Percentiles rank a stretch among this genome's conserved stretches.
Conservation (phyloP, 2,797 vertebrate genomes). For the Synanceia verrucosa region DNA sequence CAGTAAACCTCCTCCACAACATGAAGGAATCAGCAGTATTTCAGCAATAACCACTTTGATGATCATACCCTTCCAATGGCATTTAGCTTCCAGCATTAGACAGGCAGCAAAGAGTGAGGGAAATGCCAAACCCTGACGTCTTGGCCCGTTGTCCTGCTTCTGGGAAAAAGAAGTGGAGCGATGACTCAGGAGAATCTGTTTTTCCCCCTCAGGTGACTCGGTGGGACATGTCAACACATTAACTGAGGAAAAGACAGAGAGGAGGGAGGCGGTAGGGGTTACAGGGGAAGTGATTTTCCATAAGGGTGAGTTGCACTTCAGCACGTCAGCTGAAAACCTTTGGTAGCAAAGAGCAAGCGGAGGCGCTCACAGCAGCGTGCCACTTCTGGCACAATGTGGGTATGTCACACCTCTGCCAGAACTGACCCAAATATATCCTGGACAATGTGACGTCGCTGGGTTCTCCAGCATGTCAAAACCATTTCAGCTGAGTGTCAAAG, state of each 20-base stretch:
- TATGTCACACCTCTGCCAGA: constrained; percentile 66
- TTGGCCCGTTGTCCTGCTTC: constrained; percentile 41
- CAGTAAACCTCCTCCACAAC: constrained; percentile 22
- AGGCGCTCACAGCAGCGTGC: constrained; percentile 64
- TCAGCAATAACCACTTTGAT: constrained; percentile 51
- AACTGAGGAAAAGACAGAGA: constrained; percentile 17
- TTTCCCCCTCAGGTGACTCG: constrained; percentile 60
- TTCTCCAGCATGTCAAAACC: constrained; percentile 45
- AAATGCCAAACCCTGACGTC: constrained; percentile 54
- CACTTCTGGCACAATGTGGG: constrained; percentile 61
- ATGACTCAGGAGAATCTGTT: constrained; percentile 61
- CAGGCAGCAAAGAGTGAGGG: constrained; percentile 5
- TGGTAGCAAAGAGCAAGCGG: constrained; percentile 34
- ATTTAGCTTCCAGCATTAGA: constrained; percentile 50
- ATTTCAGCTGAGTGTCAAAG: constrained; percentile 33
- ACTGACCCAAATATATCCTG: constrained; percentile 74
- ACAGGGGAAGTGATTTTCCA: constrained; percentile 65
- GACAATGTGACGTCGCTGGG: constrained; percentile 40
- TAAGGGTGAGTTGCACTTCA: constrained; percentile 47
- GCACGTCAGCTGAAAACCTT: constrained; percentile 38
- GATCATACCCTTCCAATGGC: constrained; percentile 50
- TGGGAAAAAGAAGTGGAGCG: constrained; percentile 52
- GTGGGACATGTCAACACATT: constrained; percentile 53
- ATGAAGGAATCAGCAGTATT: constrained; percentile 50
- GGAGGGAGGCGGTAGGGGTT: constrained; percentile 27